Conservation (phyloP, 1,140 invertebrate species). For the Brachionus calyciflorus region DNA sequence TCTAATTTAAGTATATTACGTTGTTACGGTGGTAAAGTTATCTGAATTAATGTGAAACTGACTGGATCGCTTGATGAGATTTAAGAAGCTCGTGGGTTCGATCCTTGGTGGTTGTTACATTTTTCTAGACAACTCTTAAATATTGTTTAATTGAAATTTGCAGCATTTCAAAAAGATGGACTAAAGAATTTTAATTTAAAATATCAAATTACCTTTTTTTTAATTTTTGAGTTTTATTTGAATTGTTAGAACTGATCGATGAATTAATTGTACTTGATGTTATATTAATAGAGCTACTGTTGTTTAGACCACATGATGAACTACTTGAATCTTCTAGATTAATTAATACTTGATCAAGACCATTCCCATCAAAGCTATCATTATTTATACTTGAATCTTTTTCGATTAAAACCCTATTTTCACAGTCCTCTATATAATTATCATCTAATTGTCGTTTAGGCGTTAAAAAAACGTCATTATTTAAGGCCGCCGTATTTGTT, state of each 20-base stretch:
- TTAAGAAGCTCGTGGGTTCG: too few relatives aligned
- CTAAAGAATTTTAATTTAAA: too few relatives aligned
- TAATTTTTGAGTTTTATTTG: conserved; percentile 27
- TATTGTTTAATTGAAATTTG: too few relatives aligned
- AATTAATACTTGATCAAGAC: background rate
- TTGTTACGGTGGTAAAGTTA: too few relatives aligned
- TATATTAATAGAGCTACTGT: conserved; percentile 10
- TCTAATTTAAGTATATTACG: too few relatives aligned
- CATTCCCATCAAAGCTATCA: background rate
- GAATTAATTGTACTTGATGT: conserved; percentile 23
- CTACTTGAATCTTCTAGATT: conserved; percentile 11
- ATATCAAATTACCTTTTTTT: conserved; percentile 31
- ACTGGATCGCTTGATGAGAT: too few relatives aligned
- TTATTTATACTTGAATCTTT: background rate
- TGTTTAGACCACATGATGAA: background rate
- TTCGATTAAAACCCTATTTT: background rate
- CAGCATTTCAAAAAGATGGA: too few relatives aligned
- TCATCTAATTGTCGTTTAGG: background rate
- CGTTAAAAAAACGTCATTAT: background rate
- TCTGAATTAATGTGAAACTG: too few relatives aligned
- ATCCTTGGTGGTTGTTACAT: too few relatives aligned
- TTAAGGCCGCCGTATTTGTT: too few relatives aligned
- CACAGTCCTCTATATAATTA: background rate
- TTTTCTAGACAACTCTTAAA: too few relatives aligned
- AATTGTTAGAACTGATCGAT: conserved; percentile 15